Conservation (phyloP, 1,140 invertebrate genomes). For the Phortica variegata region DNA sequence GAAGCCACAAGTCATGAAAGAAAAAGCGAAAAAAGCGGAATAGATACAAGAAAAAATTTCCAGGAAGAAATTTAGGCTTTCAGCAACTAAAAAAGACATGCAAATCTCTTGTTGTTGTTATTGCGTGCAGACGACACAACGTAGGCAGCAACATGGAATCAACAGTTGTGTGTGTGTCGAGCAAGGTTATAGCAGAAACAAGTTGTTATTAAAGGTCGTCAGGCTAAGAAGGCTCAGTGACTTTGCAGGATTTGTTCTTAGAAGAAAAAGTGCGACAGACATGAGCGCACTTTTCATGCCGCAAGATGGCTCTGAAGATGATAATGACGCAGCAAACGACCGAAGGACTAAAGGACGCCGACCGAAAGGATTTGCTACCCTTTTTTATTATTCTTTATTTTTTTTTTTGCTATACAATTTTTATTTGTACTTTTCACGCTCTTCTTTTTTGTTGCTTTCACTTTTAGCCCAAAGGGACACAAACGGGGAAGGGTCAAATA, state of each 20-base stretch:
- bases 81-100: slow-evolving; percentile 22
- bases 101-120: slow-evolving; percentile 12
- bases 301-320: slow-evolving; percentile 1
- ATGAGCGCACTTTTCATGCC: not conserved
- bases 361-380: no score
- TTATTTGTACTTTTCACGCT: no score
- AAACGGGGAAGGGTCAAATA: no score
- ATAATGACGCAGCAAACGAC: slow-evolving; percentile 18
- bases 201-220: slow-evolving; percentile 18
- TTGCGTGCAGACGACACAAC: slow-evolving; percentile 4
- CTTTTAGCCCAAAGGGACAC: no score
- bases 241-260: not conserved
- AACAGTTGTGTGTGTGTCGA: slow-evolving; percentile 17
- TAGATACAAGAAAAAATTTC: not conserved
- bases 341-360: no score
- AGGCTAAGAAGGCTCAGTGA: slow-evolving; percentile 8
- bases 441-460: no score
- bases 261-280: slow-evolving; percentile 5
- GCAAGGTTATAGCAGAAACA: not conserved
- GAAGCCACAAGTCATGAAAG: not conserved
- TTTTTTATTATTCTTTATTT: no score
- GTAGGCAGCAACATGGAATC: no score
- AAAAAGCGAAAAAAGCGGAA: not conserved
- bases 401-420: no score
- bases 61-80: no score